phyloP scores from a whole-genome alignment of 2,113 vertebrate species.

The Oncorhynchus kisutch region DNA sequence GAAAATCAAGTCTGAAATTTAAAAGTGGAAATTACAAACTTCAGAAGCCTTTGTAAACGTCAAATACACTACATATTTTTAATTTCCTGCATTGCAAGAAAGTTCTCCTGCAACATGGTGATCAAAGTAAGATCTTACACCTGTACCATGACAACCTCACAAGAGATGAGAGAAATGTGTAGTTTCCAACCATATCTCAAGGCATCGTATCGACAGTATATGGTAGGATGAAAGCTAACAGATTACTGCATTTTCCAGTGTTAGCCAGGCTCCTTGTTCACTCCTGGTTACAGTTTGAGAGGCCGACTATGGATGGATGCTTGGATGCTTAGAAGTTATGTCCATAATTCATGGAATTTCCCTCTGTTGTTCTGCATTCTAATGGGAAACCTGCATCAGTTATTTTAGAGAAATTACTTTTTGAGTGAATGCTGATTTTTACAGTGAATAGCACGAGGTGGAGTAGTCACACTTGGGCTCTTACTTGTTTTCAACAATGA shows the following conservation, averaged over 20 bases:
- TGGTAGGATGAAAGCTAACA: conserved; percentile 61
- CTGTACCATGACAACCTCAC: conserved; percentile 20
- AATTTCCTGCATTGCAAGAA: too few relatives aligned
- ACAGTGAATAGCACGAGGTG: neutral
- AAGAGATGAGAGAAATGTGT: conserved; percentile 46
- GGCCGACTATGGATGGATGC: conserved; percentile 29
- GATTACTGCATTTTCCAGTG: conserved; percentile 63
- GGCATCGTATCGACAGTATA: conserved; percentile 30
- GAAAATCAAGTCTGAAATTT: too few relatives aligned
- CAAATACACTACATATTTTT: too few relatives aligned
- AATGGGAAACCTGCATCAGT: neutral
- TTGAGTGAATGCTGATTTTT: neutral
- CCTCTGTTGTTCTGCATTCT: conserved; percentile 8
- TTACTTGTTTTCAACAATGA: conserved; percentile 3
- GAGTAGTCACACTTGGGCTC: neutral
- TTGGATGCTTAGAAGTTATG: conserved; percentile 18
- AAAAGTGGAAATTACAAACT: too few relatives aligned
- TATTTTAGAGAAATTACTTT: neutral
- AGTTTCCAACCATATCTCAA: conserved; percentile 54
- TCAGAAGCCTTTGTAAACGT: too few relatives aligned
- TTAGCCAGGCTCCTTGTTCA: conserved; percentile 51
- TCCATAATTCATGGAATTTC: conserved; percentile 25
- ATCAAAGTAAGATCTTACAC: too few relatives aligned
- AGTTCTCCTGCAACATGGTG: too few relatives aligned
- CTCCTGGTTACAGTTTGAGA: conserved; percentile 1